Percentiles rank a stretch among this genome's conserved stretches.
Conservation (phyloP, 2,113 vertebrate genomes). For the Calyptommatus sinebrachiatus region DNA sequence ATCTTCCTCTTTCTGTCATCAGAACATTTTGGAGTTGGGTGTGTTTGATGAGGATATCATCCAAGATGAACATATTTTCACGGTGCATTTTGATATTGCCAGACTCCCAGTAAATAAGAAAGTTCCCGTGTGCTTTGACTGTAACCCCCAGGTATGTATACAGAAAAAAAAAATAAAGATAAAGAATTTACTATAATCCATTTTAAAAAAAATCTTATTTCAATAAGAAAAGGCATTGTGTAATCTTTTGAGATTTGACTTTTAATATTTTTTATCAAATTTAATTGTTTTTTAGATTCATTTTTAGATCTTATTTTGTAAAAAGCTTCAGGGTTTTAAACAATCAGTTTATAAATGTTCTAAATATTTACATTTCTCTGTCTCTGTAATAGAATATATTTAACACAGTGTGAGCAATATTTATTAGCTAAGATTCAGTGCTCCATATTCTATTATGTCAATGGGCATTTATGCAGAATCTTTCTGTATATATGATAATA, state of each 20-base stretch:
- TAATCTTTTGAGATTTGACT: too few relatives aligned
- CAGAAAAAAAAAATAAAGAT: not conserved
- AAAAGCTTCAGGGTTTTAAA: too few relatives aligned
- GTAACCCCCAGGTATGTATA: constrained; percentile 43
- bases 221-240: too few relatives aligned
- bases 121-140: constrained; percentile 58
- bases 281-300: too few relatives aligned
- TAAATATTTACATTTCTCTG: too few relatives aligned
- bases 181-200: not conserved
- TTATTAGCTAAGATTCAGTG: not conserved
- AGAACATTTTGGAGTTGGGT: constrained; percentile 74
- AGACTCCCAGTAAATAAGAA: constrained; percentile 62
- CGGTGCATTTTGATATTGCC: constrained; percentile 70
- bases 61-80: constrained; percentile 74
- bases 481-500: not conserved
- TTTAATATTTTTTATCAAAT: too few relatives aligned
- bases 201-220: too few relatives aligned
- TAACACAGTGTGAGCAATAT: not conserved
- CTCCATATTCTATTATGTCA: not conserved
- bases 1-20: constrained; percentile 5
- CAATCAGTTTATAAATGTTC: too few relatives aligned
- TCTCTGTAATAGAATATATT: too few relatives aligned
- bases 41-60: constrained; percentile 72
- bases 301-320: too few relatives aligned
- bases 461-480: constrained; percentile 15